Base-by-base conservation (phyloP, 2,113 vertebrate species). In the Ceyx cyanopectus region DNA sequence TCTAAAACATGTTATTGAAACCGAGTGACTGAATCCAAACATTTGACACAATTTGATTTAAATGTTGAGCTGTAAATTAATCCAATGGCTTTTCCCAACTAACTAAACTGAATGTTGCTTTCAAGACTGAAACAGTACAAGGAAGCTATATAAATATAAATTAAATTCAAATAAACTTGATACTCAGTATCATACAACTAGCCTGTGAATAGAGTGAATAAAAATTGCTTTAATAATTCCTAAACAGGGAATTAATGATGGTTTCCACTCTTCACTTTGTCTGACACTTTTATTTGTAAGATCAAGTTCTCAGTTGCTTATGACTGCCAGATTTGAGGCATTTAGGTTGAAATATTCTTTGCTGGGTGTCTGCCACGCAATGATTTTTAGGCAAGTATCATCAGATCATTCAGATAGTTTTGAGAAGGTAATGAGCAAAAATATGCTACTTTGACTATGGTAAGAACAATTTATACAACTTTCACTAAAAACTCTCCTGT, bases 21-120 rank as follows among this genome's bases (percentile, higher is more conserved):
- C 27, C 41, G 77, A 94, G 32, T 80, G 45, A 82, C 19, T 85
- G 29, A 91, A 85, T 77, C 8, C 22, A 83, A 85, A 69, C 2
- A 37, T 87, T 74, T 89, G 26, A 54, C 46, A 73, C 75, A 29
- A 85, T 65, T 89, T 85, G 29, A 79, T 92, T 92, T 70, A 66
- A 89, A 63, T 70, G 1, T 30, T 75, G 62, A 91, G 58, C 27
- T 76, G n/a, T 76, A 87, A 89, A 92, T 58, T 15, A 75, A 80
- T 85, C 19, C 6, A 66, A n/a, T 69, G 72, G 3, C 10, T 65
- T 84, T 67, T 89, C 23, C 8, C 41, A 54, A 6, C 15, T 65
- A 90, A 80, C 12, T 81, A 30, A 79, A 56, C 8, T 43, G 37
- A 69, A 89, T 56, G 6, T 29, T 92, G 5, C 27, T 68, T 79